phyloP scores from a whole-genome alignment of 2,888 invertebrate genomes.

The Dryocosmus kuriphilus region DNA sequence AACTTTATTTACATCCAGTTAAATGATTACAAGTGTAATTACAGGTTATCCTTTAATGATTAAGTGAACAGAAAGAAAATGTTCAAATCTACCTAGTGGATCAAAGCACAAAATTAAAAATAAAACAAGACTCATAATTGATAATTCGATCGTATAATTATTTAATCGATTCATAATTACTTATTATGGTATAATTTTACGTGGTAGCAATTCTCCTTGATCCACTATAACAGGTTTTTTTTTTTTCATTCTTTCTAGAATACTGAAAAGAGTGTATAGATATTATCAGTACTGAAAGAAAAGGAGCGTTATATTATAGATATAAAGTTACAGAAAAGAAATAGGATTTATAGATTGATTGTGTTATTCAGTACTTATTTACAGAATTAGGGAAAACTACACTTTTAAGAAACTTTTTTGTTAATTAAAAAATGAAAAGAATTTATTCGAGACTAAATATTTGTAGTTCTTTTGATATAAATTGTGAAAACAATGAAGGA shows the following conservation, averaged over 20 bases:
- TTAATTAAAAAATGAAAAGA: not conserved
- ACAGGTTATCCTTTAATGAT: not conserved
- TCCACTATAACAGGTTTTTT: slow-evolving; percentile 31
- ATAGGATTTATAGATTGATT: not conserved
- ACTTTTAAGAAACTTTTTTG: not conserved
- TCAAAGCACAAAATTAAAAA: not conserved
- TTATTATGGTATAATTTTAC: not conserved
- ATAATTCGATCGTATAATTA: not conserved
- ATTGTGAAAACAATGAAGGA: not conserved
- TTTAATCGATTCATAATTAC: not conserved
- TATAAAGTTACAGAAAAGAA: slow-evolving; percentile 5
- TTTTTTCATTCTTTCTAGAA: slow-evolving; percentile 19
- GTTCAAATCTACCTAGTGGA: not conserved
- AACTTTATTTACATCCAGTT: not conserved
- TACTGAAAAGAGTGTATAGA: slow-evolving; percentile 8
- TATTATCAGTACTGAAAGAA: slow-evolving; percentile 19
- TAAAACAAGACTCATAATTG: not conserved
- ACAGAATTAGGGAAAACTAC: not conserved
- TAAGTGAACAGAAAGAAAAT: not conserved
- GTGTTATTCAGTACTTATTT: not conserved
- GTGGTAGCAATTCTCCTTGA: slow-evolving; percentile 34
- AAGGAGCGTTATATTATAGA: slow-evolving; percentile 3
- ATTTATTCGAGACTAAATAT: not conserved
- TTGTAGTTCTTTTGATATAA: not conserved
- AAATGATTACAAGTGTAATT: slow-evolving; percentile 11